Conservation (phyloP, 2,888 invertebrate species). For the Cephus pulcher region DNA sequence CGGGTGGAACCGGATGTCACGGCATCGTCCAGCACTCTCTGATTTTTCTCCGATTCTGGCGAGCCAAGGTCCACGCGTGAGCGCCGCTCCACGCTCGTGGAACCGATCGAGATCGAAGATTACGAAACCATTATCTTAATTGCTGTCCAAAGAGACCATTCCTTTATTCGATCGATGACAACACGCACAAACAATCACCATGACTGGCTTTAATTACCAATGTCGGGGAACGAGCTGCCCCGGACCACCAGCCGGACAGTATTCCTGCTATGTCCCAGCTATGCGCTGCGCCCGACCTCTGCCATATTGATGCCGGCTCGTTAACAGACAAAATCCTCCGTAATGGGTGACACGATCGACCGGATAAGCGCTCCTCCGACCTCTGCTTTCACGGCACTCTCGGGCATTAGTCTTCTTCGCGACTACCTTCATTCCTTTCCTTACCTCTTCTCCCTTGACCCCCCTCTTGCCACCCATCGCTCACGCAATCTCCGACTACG, state of each 20-base stretch:
- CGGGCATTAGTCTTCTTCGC: slow-evolving; percentile 1
- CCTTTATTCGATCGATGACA: slow-evolving; percentile 48
- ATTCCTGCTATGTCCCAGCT: slow-evolving; percentile 37
- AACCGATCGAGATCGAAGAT: slow-evolving; percentile 30
- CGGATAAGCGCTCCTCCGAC: slow-evolving; percentile 26
- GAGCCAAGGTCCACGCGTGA: too few species aligned
- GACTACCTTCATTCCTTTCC: slow-evolving; percentile 3
- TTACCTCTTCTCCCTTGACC: not conserved
- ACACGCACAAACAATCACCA: slow-evolving; percentile 50
- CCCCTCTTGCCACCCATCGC: not conserved
- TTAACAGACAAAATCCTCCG: slow-evolving; percentile 22
- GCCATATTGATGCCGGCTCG: slow-evolving; percentile 22
- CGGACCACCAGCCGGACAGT: slow-evolving; percentile 46
- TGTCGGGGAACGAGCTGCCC: not conserved
- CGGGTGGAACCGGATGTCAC: too few species aligned
- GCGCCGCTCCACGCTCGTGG: too few species aligned
- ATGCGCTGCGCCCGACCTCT: slow-evolving; percentile 6
- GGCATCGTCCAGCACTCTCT: not conserved
- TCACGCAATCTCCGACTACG: not conserved
- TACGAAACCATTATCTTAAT: slow-evolving; percentile 50
- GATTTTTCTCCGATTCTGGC: not conserved
- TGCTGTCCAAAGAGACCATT: slow-evolving; percentile 35
- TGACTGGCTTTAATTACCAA: slow-evolving; percentile 55
- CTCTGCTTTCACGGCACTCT: slow-evolving; percentile 2
- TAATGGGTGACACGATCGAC: slow-evolving; percentile 33